Evolutionary conservation across 1,140 invertebrate species (phyloP).

Genomic region (Lasioglossum baleicum): DNA sequence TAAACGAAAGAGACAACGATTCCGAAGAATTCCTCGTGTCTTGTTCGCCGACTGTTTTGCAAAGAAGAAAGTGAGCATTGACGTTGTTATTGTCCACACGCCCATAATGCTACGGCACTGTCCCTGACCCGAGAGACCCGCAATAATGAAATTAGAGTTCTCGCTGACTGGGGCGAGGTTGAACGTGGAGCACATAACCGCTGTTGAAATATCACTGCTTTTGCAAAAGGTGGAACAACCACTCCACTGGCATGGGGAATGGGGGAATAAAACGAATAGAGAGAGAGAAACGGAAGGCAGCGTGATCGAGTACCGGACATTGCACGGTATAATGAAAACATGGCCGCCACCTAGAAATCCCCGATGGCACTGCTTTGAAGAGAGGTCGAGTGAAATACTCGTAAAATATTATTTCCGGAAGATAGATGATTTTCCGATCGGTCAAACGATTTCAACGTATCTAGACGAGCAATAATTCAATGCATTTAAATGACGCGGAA

Average conservation of each 20-base stretch:
- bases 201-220: slow-evolving; percentile 74
- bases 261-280: slow-evolving; percentile 37
- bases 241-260: slow-evolving; percentile 40
- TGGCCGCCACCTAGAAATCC: slow-evolving; percentile 70
- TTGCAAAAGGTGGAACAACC: slow-evolving; percentile 65
- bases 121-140: slow-evolving; percentile 62
- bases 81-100: slow-evolving; percentile 19
- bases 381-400: slow-evolving; percentile 41
- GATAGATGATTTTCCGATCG: not conserved
- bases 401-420: slow-evolving; percentile 22
- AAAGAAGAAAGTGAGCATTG: slow-evolving; percentile 1
- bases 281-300: slow-evolving; percentile 60
- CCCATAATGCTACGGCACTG: slow-evolving; percentile 46
- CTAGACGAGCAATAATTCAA: not conserved
- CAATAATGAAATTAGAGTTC: slow-evolving; percentile 70
- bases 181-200: slow-evolving; percentile 47
- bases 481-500: no score
- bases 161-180: slow-evolving; percentile 61
- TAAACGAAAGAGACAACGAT: no score
- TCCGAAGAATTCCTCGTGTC: no score
- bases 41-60: not conserved
- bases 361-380: slow-evolving; percentile 54
- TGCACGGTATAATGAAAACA: slow-evolving; percentile 74
- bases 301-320: slow-evolving; percentile 74
- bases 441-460: not conserved